Conservation (phyloP, 2,797 vertebrate genomes). For the Sebastes diploproa region DNA sequence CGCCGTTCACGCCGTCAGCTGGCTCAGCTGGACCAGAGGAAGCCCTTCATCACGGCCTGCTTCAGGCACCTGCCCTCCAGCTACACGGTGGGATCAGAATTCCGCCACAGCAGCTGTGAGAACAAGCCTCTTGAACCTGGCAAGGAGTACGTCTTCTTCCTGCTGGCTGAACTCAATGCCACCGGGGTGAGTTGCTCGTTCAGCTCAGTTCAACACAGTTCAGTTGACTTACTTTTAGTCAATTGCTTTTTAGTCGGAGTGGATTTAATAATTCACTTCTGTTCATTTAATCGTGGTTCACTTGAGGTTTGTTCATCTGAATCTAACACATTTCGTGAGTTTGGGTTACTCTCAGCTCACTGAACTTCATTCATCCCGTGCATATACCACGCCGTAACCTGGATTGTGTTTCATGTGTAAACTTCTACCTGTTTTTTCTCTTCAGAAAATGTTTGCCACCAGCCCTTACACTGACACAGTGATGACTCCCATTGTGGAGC, state of each 20-base stretch:
- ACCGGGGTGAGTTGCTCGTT: slow-evolving; percentile 84
- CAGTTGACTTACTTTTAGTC: background rate
- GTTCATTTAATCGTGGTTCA: background rate
- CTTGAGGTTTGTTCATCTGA: background rate
- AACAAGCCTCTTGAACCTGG: slow-evolving; percentile 91
- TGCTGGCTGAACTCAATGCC: slow-evolving; percentile 92
- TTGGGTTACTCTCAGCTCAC: background rate
- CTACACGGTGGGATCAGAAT: slow-evolving; percentile 91
- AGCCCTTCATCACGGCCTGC: slow-evolving; percentile 92
- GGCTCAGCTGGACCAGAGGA: slow-evolving; percentile 87
- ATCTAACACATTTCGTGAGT: background rate
- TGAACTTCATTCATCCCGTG: background rate
- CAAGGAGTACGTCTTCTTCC: slow-evolving; percentile 93
- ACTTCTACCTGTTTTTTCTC: background rate
- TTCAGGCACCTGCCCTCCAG: slow-evolving; percentile 88
- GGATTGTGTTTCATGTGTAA: background rate
- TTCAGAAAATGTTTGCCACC: slow-evolving; percentile 89
- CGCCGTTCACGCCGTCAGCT: slow-evolving; percentile 90
- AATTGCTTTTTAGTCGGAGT: background rate
- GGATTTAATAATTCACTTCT: background rate
- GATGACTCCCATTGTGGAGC: slow-evolving; percentile 86
- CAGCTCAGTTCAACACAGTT: background rate
- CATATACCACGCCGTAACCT: background rate
- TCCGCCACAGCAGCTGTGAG: slow-evolving; percentile 90
- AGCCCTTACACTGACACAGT: slow-evolving; percentile 94